Conservation (phyloP, 2,113 vertebrate genomes). For the Todiramphus saurophagus region DNA sequence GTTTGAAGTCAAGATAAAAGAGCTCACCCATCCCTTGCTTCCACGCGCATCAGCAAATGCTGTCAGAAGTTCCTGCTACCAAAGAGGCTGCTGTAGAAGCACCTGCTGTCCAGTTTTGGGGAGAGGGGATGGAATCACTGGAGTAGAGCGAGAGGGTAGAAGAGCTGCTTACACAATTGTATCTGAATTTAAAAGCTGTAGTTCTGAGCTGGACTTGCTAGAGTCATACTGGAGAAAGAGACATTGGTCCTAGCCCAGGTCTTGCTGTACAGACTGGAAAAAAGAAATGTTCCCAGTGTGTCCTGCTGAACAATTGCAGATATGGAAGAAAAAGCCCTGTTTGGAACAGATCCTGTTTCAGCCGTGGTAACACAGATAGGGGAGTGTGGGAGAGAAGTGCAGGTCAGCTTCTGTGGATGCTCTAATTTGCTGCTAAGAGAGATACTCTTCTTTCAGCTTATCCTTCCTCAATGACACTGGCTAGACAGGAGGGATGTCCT, state of each 20-base stretch:
- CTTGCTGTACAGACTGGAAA: not conserved
- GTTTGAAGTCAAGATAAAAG: slow-evolving; percentile 47
- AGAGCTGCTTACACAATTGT: slow-evolving; percentile 9
- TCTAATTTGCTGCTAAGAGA: not conserved
- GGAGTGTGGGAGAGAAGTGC: not conserved
- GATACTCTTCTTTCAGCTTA: not conserved
- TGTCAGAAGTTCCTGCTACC: slow-evolving; percentile 10
- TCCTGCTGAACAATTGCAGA: not conserved
- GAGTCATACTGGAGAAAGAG: not conserved
- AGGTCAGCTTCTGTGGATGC: not conserved
- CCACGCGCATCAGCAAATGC: slow-evolving; percentile 36
- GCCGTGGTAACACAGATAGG: not conserved
- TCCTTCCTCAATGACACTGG: slow-evolving; percentile 1
- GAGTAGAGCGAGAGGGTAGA: not conserved
- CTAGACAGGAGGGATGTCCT: not conserved
- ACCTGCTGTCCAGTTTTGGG: not conserved
- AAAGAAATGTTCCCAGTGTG: not conserved
- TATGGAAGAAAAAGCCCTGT: not conserved
- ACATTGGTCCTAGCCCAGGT: not conserved
- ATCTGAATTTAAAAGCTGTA: not conserved
- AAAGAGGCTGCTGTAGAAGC: not conserved
- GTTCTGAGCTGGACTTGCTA: not conserved
- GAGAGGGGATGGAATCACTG: not conserved
- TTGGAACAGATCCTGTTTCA: not conserved
- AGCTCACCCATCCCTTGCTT: slow-evolving; percentile 62